phyloP scores from a whole-genome alignment of 1,140 invertebrate species.

The Saccostrea cuccullata region DNA sequence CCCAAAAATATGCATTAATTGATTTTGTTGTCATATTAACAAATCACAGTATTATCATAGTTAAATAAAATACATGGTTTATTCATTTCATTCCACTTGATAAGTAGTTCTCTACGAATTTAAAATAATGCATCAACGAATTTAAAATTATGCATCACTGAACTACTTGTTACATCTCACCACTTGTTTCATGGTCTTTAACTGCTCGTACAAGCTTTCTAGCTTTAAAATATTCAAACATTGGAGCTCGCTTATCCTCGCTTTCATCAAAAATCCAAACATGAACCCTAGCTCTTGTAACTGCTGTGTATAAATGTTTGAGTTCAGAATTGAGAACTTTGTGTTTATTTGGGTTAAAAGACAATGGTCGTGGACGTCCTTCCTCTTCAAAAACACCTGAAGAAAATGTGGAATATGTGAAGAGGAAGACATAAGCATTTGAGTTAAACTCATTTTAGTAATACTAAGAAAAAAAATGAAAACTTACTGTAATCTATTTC shows the following conservation, averaged over 20 bases:
- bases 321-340: constrained; percentile 70
- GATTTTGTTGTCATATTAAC: too few species aligned
- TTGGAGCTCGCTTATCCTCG: constrained; percentile 63
- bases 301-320: constrained; percentile 71
- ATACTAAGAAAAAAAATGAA: too few species aligned
- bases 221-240: constrained; percentile 72
- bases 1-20: too few species aligned
- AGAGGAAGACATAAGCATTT: too few species aligned
- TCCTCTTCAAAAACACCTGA: constrained; percentile 53
- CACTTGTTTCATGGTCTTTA: background rate
- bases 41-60: too few species aligned
- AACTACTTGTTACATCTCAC: background rate
- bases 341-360: constrained; percentile 66
- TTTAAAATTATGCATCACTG: too few species aligned
- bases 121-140: too few species aligned
- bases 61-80: too few species aligned
- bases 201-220: constrained; percentile 53
- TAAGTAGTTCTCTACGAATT: too few species aligned
- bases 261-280: constrained; percentile 72
- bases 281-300: constrained; percentile 69
- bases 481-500: background rate
- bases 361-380: constrained; percentile 54
- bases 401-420: constrained; percentile 3
- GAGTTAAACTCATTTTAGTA: too few species aligned
- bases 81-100: too few species aligned